Base-by-base conservation (phyloP, 2,888 invertebrate species). In the Microdon myrmicae region DNA sequence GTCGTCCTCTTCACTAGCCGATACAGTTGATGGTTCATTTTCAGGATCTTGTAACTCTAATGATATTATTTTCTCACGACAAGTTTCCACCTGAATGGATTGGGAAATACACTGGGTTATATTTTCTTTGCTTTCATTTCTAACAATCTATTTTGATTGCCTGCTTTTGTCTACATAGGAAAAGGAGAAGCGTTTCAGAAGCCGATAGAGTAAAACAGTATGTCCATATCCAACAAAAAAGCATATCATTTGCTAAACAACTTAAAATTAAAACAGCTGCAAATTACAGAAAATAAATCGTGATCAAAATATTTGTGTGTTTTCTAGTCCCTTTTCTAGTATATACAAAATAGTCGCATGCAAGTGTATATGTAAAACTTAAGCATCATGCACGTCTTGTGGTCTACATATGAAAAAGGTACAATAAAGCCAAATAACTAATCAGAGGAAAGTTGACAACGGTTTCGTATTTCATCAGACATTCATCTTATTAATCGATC, bases 41-140 rank as follows among this genome's bases (percentile, higher is more conserved):
- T 76, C 78, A 12, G 69, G 86, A 82, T 81, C 85, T 82, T 76
- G 84, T 86, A 94, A 81, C 81, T 94, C 93, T 80, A 94, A 81
- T 53, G 93, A 92, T 81, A 94, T 91, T 72, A 94, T 93, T 82
- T 92, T 93, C 82, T 93, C 92, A 81, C 90, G 90, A 67, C 92
- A 88, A 64, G 93, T 93, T 85, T 94, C 93, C 79, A 93, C 92
- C 93, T 79, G 75, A 70, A 74, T 73, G 48, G 68, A 51, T 58
- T 70, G 71, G 71, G 68, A 72, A 72, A 74, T 71, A 66, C 67
- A 59, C 48, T 41, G 25, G 32, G 8, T 26, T 38, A 19, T 29
- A 4, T 31, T 9, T 26, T 20, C 17, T 25, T 34, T 32, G 14
- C 8, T 22, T 22, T 22, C 8, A 26, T 12, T 29, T 37, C 28